Evolutionary conservation across 1,140 invertebrate species (phyloP), one percentile per base, ranked within the genome.

Genomic region (Bombus consobrinus): DNA sequence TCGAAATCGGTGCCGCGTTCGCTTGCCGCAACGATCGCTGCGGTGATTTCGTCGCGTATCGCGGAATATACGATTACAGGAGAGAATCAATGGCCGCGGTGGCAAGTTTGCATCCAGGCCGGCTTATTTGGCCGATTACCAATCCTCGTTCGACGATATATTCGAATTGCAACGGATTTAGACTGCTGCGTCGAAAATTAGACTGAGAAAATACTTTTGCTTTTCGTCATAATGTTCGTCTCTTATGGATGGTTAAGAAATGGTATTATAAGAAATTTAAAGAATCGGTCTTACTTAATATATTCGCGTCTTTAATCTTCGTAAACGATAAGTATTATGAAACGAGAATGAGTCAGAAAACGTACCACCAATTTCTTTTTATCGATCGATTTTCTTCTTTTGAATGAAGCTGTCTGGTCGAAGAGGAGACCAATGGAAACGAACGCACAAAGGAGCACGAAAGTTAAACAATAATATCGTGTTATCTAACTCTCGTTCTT

Each of bases 21-120:
- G 37, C 53, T 59, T n/a, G 32, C 69, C 32, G 72, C 82, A 68
- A 39, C 39, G 37, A 47, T 53, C 47, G 25, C 9, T 28, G 66
- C 75, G 82, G 82, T 84, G 82, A 79, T 79, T 84, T 79, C 41
- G 37, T 43, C 66, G 64, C 74, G 66, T 78, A 71, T 34, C 82
- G 47, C 39, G 37, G 34, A 59, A 79, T 69, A 79, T 69, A 72
- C 83, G 83, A 84, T 84, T 84, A 72, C 75, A 72, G 53, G 32
- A n/a, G 66, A 37, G 76, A 85, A 85, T 79, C 76, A 53, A 80
- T 85, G 68, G 53, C 34, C 76, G 32, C 53, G 76, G 74, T 84
- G 37, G 43, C 74, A 41, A 72, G 68, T 59, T 39, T 9, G 53
- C 53, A 47, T 59, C 37, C 39, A 39, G 41, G 22, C 22, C 15